Base-by-base conservation (phyloP, 1,140 invertebrate genomes). In the Drosophila nannoptera region DNA sequence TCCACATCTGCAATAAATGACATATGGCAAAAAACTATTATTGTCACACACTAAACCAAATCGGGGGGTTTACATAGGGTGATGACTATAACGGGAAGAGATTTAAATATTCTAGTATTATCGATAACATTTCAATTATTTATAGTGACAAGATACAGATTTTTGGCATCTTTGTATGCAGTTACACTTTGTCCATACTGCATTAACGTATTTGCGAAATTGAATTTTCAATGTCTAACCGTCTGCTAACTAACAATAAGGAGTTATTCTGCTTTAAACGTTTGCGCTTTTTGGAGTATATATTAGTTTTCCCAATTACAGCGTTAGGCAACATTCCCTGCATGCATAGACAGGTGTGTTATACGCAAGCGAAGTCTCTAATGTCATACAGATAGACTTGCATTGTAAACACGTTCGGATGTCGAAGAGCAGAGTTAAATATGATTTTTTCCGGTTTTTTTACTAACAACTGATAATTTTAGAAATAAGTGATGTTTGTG, bases 161-260 rank as follows among this genome's bases (percentile, higher is more conserved):
- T n/a, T n/a, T n/a, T n/a, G n/a, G n/a, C n/a, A n/a, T n/a, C n/a
- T n/a, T n/a, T n/a, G n/a, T n/a, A 49, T 32, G 4, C 31, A 4
- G 12, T 52, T 33, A 5, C 14, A 40, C 22, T 43, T 6, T 14
- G 16, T 32, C 36, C 42, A 22, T 54, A 46, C 8, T 46, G 58
- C 1, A 77, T 38, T 12, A 65, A 40, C 3, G 16, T 14, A 32
- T 73, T 65, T 7, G 52, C 70, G 0, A 65, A 48, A 5, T 58
- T 54, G 4, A 78, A 52, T 6, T 49, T 49, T 9, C 2, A 12
- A 11, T 75, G 33, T 0, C 36, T 71, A 70, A 36, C 11, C 7
- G 14, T 1, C 32, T 35, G 40, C n/a, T 46, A 11, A n/a, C n/a
- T n/a, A n/a, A n/a, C n/a, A n/a, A 22, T 36, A 16, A 45, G 9